These are phyloP conservation scores for Pachycephala philippinensis DNA, from an alignment of 2,113 vertebrate species.

Conservation along the genomic window DNA sequence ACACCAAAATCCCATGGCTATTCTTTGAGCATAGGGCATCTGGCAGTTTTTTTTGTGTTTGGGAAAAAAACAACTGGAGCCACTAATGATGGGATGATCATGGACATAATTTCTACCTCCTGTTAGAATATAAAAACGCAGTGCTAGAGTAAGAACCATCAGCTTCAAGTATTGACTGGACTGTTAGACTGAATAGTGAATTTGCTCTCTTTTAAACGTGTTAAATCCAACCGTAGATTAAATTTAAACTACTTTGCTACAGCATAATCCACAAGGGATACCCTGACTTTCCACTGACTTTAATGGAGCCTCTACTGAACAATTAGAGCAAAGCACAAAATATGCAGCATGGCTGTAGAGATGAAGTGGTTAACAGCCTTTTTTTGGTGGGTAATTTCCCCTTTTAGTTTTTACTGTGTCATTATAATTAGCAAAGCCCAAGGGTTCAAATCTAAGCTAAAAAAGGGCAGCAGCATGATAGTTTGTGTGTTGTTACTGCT, in stretches of 20 bases:
- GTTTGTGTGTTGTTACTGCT: slow-evolving; percentile 27
- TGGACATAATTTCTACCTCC: background rate
- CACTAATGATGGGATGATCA: background rate
- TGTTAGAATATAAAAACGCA: slow-evolving; percentile 2
- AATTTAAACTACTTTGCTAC: slow-evolving; percentile 55
- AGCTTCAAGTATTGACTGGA: slow-evolving; percentile 39
- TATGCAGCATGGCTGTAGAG: background rate
- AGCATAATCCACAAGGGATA: slow-evolving; percentile 19
- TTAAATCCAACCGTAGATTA: slow-evolving; percentile 53
- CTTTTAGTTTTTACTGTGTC: slow-evolving; percentile 19
- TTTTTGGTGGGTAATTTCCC: slow-evolving; percentile 13
- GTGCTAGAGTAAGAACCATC: background rate
- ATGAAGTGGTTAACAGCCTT: slow-evolving; percentile 3
- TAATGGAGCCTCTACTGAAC: slow-evolving; percentile 33
- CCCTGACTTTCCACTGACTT: slow-evolving; percentile 49
- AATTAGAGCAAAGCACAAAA: slow-evolving; percentile 34
- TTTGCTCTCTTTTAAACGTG: slow-evolving; percentile 52
- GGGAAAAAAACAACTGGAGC: background rate
- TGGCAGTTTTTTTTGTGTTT: background rate
- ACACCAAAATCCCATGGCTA: background rate
- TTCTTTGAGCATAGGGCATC: background rate
- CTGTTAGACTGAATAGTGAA: slow-evolving; percentile 41
- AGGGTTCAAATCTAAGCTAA: slow-evolving; percentile 12
- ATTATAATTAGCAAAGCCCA: slow-evolving; percentile 50
- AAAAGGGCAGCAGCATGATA: background rate